Evolutionary conservation across 1,140 invertebrate genomes (phyloP).

Genomic region (Mycetomoellerius zeteki): DNA sequence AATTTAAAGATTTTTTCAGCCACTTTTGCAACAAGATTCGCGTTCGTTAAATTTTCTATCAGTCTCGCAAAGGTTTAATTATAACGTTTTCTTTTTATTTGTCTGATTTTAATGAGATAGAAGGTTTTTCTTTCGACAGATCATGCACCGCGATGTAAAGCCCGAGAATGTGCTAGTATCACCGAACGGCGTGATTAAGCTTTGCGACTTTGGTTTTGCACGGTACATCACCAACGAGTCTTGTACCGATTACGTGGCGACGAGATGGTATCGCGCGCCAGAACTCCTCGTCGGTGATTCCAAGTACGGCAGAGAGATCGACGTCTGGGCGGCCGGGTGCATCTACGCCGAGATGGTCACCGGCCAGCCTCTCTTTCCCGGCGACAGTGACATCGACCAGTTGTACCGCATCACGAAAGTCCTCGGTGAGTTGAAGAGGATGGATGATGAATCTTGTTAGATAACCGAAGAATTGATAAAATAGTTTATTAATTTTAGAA

Average conservation of each 20-base stretch:
- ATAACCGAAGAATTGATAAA: not conserved
- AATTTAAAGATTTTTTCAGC: not conserved
- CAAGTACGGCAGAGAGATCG: conserved; percentile 91
- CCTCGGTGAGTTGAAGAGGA: conserved; percentile 87
- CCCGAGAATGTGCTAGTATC: conserved; percentile 97
- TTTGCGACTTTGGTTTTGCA: conserved; percentile 96
- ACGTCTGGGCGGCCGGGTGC: conserved; percentile 96
- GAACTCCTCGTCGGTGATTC: conserved; percentile 94
- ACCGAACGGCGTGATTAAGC: conserved; percentile 93
- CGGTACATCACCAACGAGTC: conserved; percentile 90
- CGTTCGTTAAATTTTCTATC: too few relatives aligned
- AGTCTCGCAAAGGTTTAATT: too few relatives aligned
- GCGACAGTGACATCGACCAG: conserved; percentile 97
- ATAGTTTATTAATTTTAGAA: not conserved
- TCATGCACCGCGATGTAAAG: conserved; percentile 96
- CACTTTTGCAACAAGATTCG: not conserved
- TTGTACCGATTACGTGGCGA: conserved; percentile 94
- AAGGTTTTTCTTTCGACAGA: conserved; percentile 86
- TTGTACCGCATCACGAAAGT: conserved; percentile 93
- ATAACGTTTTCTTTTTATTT: not conserved
- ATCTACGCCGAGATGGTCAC: conserved; percentile 96
- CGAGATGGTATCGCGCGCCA: conserved; percentile 95
- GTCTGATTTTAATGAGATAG: not conserved
- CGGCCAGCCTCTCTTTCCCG: conserved; percentile 94
- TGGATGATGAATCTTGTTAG: not conserved